Percentiles rank a stretch among this genome's conserved stretches.
Evolutionary conservation across 2,888 invertebrate genomes (phyloP).

Genomic region (Dolichomitus sp.): DNA sequence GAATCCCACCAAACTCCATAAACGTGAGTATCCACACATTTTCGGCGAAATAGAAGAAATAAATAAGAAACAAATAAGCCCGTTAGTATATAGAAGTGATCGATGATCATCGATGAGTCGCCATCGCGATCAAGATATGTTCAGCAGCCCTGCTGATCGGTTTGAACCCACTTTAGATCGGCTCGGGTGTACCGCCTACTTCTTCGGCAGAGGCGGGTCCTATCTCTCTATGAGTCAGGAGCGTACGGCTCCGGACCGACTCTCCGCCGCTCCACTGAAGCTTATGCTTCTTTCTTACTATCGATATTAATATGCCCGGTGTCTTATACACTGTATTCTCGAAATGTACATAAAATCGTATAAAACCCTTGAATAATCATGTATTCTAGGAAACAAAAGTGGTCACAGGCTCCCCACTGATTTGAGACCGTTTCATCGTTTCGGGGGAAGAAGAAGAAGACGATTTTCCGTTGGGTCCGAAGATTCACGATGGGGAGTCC

Average conservation of each 20-base stretch:
- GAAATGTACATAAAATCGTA: not conserved
- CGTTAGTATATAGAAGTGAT: constrained; percentile 32
- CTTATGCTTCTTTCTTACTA: not conserved
- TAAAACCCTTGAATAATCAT: not conserved
- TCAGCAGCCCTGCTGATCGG: constrained; percentile 73
- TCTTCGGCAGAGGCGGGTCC: constrained; percentile 81
- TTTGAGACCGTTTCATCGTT: not conserved
- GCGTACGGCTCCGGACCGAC: constrained; percentile 70
- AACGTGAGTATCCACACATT: not conserved
- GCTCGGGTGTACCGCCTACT: constrained; percentile 80
- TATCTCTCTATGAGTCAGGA: constrained; percentile 82
- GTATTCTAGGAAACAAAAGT: constrained; percentile 65
- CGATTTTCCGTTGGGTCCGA: constrained; percentile 31
- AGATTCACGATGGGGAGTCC: constrained; percentile 38
- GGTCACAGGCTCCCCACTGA: not conserved
- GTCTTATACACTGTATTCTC: not conserved
- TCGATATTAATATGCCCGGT: not conserved
- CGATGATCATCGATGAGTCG: constrained; percentile 70
- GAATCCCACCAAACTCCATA: not conserved
- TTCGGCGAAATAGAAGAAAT: not conserved
- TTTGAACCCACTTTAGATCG: constrained; percentile 77
- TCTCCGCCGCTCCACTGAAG: not conserved
- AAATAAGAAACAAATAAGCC: constrained; percentile 23
- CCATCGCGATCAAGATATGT: constrained; percentile 78
- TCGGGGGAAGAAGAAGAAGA: constrained; percentile 23